Conservation (phyloP, 2,113 vertebrate genomes). For the Shinisaurus crocodilurus region DNA sequence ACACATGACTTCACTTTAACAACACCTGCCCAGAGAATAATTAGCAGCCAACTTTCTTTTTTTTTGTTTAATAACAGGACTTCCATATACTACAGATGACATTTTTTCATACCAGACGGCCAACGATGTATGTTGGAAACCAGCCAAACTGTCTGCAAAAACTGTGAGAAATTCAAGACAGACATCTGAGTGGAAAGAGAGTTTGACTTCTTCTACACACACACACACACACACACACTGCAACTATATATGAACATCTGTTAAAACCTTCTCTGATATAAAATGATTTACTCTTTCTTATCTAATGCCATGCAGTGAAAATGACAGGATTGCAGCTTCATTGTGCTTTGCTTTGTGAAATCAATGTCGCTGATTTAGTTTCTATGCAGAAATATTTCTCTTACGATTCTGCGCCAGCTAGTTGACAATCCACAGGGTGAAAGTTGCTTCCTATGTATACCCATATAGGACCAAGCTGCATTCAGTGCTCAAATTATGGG, state of each 20-base stretch:
- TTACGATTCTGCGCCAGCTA: constrained; percentile 57
- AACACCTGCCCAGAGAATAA: constrained; percentile 79
- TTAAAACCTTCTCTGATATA: constrained; percentile 55
- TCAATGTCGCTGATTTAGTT: constrained; percentile 28
- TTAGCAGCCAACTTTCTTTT: constrained; percentile 67
- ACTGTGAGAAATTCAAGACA: constrained; percentile 83
- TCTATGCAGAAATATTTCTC: background rate
- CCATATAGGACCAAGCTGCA: background rate
- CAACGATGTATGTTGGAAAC: constrained; percentile 76
- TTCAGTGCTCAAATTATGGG: background rate
- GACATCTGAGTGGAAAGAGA: constrained; percentile 75
- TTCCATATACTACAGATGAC: constrained; percentile 78
- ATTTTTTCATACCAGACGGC: constrained; percentile 82
- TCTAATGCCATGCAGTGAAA: constrained; percentile 52
- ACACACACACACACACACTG: background rate
- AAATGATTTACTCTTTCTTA: constrained; percentile 59
- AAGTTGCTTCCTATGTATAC: background rate
- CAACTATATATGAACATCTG: constrained; percentile 69
- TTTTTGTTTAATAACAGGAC: constrained; percentile 65
- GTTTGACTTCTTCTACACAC: constrained; percentile 61
- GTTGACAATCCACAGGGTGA: constrained; percentile 24
- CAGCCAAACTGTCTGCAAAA: constrained; percentile 82
- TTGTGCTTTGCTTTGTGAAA: constrained; percentile 49
- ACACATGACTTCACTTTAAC: constrained; percentile 81
- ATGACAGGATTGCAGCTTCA: background rate